These are phyloP conservation scores for Amblyteles armatorius DNA, from an alignment of 2,888 invertebrate species.

Conservation along the genomic window DNA sequence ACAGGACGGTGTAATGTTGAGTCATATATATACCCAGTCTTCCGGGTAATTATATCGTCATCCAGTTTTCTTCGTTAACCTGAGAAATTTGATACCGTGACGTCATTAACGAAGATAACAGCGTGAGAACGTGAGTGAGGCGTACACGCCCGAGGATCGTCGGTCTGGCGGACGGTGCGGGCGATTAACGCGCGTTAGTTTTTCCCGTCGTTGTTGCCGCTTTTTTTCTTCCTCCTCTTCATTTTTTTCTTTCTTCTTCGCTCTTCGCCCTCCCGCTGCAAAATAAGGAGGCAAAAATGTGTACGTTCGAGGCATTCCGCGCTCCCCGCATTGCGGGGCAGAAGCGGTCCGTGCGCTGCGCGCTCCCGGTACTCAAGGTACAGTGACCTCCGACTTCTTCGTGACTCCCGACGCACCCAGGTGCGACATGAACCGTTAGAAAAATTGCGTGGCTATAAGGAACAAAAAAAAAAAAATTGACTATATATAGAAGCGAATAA, in stretches of 20 bases:
- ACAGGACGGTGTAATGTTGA: neutral
- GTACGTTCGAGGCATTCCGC: neutral
- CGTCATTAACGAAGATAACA: constrained; percentile 72
- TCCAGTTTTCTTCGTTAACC: constrained; percentile 68
- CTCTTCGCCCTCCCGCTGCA: constrained; percentile 12
- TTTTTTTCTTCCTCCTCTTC: constrained; percentile 23
- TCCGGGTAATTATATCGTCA: constrained; percentile 69
- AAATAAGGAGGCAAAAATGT: constrained; percentile 28
- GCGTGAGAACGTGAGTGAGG: constrained; percentile 69
- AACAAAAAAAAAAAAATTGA: constrained; percentile 35
- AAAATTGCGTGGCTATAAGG: constrained; percentile 69
- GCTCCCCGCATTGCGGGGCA: neutral
- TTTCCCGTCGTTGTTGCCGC: constrained; percentile 61
- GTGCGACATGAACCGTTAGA: constrained; percentile 74
- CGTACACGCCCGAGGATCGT: constrained; percentile 16
- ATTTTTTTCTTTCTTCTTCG: constrained; percentile 4
- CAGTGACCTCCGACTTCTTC: constrained; percentile 73
- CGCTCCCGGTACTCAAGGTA: constrained; percentile 67
- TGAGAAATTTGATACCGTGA: constrained; percentile 73
- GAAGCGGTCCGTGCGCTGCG: neutral
- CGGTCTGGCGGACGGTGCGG: constrained; percentile 48
- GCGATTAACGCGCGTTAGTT: constrained; percentile 72
- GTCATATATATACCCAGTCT: constrained; percentile 38
- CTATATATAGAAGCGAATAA: neutral
- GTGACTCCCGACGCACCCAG: constrained; percentile 72